Base-by-base conservation (phyloP, 2,888 invertebrate species). In the Selenia dentaria region DNA sequence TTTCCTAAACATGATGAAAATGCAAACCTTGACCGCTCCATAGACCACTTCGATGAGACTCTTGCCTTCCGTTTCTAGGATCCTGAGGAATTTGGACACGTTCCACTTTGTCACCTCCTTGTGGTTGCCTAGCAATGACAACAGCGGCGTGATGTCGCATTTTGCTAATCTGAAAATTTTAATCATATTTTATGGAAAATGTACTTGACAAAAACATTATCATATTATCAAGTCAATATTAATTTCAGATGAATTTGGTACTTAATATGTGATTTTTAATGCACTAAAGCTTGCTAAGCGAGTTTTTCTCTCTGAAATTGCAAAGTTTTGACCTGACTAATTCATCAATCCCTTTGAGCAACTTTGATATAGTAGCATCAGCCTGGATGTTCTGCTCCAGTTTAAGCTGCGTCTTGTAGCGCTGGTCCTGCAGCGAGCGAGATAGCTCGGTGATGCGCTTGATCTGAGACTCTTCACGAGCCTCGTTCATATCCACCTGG, bases 21-120 rank as follows among this genome's bases (percentile, higher is more conserved):
- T n/a, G n/a, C n/a, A n/a, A n/a, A 87, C 89, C 80, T 88, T 88
- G 0, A 89, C 81, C 45, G 85, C 81, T 1, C 87, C 84, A 45
- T 91, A 93, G 0, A 82, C 92, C 0, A 88, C 83, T 62, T 92
- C 84, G 2, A 92, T 86, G 4, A 93, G 77, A 12, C 83, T 83
- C 59, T 91, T 91, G 2, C 92, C 80, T 32, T 92, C 92, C 0
- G 73, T 51, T 62, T 93, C 93, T 2, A 93, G 64, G 11, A 93
- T 81, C 43, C 79, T 79, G 0, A 92, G 73, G 63, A 92, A 92
- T 42, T 89, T 84, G 11, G 75, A 59, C 1, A 92, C 87, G 63
- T 93, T 93, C 71, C 91, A 90, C 26, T 87, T 83, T 74, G 94
- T 81, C 63, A 94, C 74, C 61, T 92, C 82, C 54, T 86, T 77